A percentile compares a stretch with the other conserved stretches of the same genome.
Evolutionary conservation across 2,113 vertebrate species (phyloP).

Genomic region (Antigone vipio): DNA sequence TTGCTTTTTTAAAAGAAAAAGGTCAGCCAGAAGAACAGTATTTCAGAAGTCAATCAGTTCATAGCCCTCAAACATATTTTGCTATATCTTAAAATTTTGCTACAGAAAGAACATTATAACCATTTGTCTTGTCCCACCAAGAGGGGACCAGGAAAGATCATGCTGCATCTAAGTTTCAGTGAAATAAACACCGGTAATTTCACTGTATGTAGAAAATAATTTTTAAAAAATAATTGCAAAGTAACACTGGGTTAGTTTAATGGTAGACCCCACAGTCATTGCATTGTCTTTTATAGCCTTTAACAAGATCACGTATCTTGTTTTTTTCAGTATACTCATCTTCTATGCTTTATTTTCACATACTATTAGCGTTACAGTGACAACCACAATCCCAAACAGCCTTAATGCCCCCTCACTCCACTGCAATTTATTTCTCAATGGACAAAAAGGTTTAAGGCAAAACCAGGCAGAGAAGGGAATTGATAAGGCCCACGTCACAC

Average conservation of each 20-base stretch:
- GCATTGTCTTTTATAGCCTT: not conserved
- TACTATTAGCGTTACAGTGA: accelerated
- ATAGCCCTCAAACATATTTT: not conserved
- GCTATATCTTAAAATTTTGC: not conserved
- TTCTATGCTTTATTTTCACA: not conserved
- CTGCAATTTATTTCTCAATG: not conserved
- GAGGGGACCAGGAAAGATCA: not conserved
- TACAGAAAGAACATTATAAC: not conserved
- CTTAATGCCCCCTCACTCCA: no score
- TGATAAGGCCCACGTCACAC: not conserved
- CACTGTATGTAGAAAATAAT: not conserved
- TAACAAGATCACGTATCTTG: not conserved
- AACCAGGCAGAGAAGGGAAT: not conserved
- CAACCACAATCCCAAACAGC: not conserved
- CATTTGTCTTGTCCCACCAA: not conserved
- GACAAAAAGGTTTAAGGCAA: not conserved
- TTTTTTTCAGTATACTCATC: not conserved
- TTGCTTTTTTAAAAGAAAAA: not conserved
- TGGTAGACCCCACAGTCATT: not conserved
- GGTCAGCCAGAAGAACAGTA: not conserved
- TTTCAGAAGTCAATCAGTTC: not conserved
- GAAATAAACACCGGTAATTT: not conserved
- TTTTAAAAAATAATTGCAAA: not conserved
- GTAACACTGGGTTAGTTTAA: not conserved
- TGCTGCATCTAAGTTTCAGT: not conserved